Conservation (phyloP, 2,888 invertebrate species). For the Carabus problematicus region DNA sequence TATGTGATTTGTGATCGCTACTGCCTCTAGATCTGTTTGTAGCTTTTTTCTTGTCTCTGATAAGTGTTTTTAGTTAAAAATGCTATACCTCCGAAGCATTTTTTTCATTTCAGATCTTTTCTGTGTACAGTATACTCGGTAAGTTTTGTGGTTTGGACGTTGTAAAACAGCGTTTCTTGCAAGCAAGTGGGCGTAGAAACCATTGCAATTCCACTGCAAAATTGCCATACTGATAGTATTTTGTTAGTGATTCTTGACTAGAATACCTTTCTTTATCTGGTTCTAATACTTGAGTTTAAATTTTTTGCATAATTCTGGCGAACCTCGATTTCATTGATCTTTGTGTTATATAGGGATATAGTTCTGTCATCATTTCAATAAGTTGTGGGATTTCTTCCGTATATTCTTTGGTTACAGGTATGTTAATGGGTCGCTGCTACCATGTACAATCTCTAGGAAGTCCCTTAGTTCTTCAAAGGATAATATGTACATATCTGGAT, state of each 20-base stretch:
- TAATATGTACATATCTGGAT: too few relatives aligned
- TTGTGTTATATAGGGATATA: neutral
- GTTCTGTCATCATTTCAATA: neutral
- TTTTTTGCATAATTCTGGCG: neutral
- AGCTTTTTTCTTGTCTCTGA: constrained; percentile 7
- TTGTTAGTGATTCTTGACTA: neutral
- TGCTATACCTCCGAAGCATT: neutral
- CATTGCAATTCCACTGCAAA: neutral
- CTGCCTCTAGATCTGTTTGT: neutral
- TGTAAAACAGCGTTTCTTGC: neutral
- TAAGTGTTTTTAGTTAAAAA: neutral
- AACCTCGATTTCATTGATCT: neutral
- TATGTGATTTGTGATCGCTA: constrained; percentile 9
- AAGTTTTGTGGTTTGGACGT: neutral
- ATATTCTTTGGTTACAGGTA: neutral
- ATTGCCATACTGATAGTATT: too few relatives aligned
- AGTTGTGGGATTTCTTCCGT: neutral
- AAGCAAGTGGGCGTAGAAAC: neutral
- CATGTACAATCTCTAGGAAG: too few relatives aligned
- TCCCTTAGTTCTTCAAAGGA: too few relatives aligned
- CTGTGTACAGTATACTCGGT: neutral
- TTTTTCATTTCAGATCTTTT: constrained; percentile 9
- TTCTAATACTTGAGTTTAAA: neutral
- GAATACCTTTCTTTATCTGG: neutral
- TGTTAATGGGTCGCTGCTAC: too few relatives aligned